Conservation (phyloP, 2,797 vertebrate genomes). For the Gypaetus barbatus region DNA sequence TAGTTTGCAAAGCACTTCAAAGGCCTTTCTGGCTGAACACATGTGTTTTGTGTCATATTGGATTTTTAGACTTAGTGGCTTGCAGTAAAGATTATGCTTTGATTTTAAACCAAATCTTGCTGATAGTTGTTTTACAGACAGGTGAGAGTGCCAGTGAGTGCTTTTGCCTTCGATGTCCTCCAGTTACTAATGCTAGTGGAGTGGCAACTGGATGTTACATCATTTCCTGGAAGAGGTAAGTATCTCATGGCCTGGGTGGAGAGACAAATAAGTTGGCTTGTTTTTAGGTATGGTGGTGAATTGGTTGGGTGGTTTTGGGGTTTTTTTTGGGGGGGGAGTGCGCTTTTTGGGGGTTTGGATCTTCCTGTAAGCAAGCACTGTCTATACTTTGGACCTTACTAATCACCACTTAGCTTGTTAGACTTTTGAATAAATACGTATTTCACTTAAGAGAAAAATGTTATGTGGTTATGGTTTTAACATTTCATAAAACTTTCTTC, state of each 20-base stretch:
- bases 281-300: not conserved
- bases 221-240: conserved; percentile 90
- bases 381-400: not conserved
- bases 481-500: not conserved
- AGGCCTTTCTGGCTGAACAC: not conserved
- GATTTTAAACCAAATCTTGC: conserved; percentile 34
- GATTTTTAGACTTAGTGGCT: not conserved
- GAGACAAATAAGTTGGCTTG: not conserved
- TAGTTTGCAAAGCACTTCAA: not conserved
- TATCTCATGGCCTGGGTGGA: not conserved
- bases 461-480: not conserved
- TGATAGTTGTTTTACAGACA: conserved; percentile 89
- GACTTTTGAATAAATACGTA: not conserved
- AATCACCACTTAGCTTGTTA: not conserved
- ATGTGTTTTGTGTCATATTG: not conserved
- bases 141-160: conserved; percentile 94
- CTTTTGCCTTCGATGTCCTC: conserved; percentile 90
- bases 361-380: not conserved
- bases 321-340: too few relatives aligned
- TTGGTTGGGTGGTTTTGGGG: not conserved
- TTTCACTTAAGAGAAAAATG: not conserved
- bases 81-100: not conserved
- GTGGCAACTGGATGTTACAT: conserved; percentile 89
- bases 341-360: not conserved
- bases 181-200: conserved; percentile 75